These are phyloP conservation scores for zebrafish (Danio rerio) DNA, from an alignment of 2,113 vertebrate genomes.

Conservation along the genomic window GRCz12tu NC_133187.1:21888001-21888500, in stretches of 20 bases:
- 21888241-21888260: conserved; percentile 67
- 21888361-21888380: conserved; percentile 72
- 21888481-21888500: conserved; percentile 18
- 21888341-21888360: conserved; percentile 70
- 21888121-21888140: too few species aligned
- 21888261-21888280: conserved; percentile 69
- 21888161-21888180: conserved; percentile 61
- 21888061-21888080: too few species aligned
- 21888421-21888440: conserved; percentile 34
- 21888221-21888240: conserved; percentile 70
- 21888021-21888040: too few species aligned
- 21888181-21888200: conserved; percentile 61
- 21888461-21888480: conserved; percentile 9
- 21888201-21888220: conserved; percentile 50
- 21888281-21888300: conserved; percentile 62
- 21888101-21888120: too few species aligned
- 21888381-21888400: conserved; percentile 70
- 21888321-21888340: conserved; percentile 49
- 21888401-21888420: conserved; percentile 61
- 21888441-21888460: conserved; percentile 36
- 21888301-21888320: conserved; percentile 69
- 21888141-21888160: too few species aligned
- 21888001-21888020: too few species aligned
- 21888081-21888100: too few species aligned
- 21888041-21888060: too few species aligned